A percentile compares a stretch with the other conserved stretches of the same genome.
phyloP scores from a whole-genome alignment of 2,113 vertebrate genomes.

The Phyllostomus hastatus region DNA sequence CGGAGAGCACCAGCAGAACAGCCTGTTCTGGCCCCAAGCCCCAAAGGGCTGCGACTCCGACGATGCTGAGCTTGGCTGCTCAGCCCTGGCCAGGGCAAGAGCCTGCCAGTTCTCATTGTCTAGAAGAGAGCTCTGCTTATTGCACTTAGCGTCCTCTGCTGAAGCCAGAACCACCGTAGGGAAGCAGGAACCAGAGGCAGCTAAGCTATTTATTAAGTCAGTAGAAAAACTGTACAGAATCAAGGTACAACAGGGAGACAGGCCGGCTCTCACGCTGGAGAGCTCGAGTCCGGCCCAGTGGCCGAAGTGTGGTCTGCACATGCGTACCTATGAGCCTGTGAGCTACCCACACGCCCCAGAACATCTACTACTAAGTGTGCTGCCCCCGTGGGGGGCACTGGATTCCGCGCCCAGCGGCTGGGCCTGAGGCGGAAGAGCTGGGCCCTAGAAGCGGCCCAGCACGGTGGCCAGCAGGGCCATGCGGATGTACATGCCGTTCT shows the following conservation, averaged over 20 bases:
- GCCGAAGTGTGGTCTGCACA: not conserved
- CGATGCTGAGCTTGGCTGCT: not conserved
- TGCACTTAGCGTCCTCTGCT: not conserved
- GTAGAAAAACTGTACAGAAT: slow-evolving; percentile 65
- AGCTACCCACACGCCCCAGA: not conserved
- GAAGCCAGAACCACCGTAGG: not conserved
- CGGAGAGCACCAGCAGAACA: not conserved
- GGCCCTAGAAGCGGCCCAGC: slow-evolving; percentile 84
- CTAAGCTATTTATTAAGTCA: slow-evolving; percentile 64
- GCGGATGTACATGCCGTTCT: slow-evolving; percentile 97
- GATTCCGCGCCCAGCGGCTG: slow-evolving; percentile 31
- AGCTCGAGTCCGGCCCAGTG: not conserved
- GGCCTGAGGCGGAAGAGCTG: not conserved
- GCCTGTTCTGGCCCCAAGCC: not conserved
- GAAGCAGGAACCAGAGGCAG: slow-evolving; percentile 11
- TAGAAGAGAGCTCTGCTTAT: not conserved
- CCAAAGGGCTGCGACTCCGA: not conserved
- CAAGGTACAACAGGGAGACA: not conserved
- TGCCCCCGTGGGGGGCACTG: slow-evolving; percentile 60
- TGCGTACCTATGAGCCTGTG: not conserved
- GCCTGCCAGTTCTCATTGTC: not conserved
- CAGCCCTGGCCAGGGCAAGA: not conserved
- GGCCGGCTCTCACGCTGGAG: not conserved
- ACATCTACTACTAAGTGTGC: not conserved
- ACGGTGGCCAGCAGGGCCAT: slow-evolving; percentile 96